Evolutionary conservation across 2,888 invertebrate genomes (phyloP).

Genomic region (Chamaedrilus cognettii): DNA sequence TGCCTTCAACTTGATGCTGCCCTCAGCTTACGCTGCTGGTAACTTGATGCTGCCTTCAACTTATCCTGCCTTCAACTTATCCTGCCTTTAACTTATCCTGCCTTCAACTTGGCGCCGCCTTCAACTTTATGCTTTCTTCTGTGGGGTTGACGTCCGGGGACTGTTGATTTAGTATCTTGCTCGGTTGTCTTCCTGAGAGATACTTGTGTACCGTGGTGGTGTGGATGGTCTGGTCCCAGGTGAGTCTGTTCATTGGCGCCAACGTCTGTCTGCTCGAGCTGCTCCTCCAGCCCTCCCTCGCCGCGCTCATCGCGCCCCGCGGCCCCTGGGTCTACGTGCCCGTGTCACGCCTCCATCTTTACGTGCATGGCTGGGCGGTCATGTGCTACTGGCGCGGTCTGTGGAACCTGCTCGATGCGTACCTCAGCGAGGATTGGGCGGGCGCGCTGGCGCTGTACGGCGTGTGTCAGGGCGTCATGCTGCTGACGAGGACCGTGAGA

Average conservation of each 20-base stretch:
- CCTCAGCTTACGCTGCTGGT: too few species aligned
- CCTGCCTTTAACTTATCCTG: too few species aligned
- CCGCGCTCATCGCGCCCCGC: conserved; percentile 10
- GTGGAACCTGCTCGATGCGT: conserved; percentile 38
- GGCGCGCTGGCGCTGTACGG: conserved; percentile 28
- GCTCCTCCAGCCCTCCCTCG: conserved; percentile 33
- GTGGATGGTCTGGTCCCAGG: too few species aligned
- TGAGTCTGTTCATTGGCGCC: conserved; percentile 33
- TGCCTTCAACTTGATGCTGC: too few species aligned
- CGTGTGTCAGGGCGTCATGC: conserved; percentile 29
- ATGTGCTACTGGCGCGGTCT: conserved; percentile 40
- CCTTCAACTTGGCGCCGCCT: too few species aligned
- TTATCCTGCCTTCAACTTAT: too few species aligned
- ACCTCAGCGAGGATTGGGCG: conserved; percentile 30
- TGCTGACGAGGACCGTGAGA: conserved; percentile 32
- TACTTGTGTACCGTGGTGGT: too few species aligned
- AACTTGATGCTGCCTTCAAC: too few species aligned
- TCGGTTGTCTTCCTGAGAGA: too few species aligned
- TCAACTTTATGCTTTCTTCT: too few species aligned
- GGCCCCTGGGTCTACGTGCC: conserved; percentile 12
- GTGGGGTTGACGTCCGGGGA: too few species aligned
- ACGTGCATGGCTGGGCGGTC: conserved; percentile 37
- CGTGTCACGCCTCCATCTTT: conserved; percentile 33
- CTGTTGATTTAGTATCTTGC: too few species aligned
- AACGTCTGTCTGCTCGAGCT: conserved; percentile 25